Evolutionary conservation across 1,140 invertebrate genomes (phyloP), one percentile per base, ranked within the genome.

Genomic region (Brachionus sp.): DNA sequence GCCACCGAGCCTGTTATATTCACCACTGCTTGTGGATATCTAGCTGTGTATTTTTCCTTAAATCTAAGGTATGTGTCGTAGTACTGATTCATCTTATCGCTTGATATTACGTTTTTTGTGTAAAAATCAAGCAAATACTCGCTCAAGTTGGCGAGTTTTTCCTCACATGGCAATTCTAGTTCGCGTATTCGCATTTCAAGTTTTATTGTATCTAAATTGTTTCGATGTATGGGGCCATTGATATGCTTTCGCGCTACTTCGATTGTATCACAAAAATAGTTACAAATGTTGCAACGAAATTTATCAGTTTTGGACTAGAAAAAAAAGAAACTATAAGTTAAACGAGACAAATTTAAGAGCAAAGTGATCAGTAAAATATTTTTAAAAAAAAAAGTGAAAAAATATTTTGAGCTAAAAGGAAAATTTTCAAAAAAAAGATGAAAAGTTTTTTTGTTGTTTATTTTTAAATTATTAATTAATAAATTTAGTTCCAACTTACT

Each of bases 221-320:
- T 85, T 35, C 84, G 84, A 77, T 89, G 89, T 44, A 87, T 84
- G 9, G 68, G 84, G 78, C 88, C 87, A 66, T 85, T 85, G 25
- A 86, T 86, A 78, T 89, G 89, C 44, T 85, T 85, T 77, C 85
- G 80, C 78, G 86, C 86, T 70, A 88, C 85, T 50, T 84, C 82
- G 0, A 86, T 73, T 29, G 68, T 85, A 82, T 88, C 87, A 85
- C 88, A 87, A 83, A 89, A 88, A 85, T 88, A 89, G 13, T 89
- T 88, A 86, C 89, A 89, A 12, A 89, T 84, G 19, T 87, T 86
- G 85, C 89, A 89, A 83, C 86, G 88, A 84, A 85, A 89, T 53
- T 85, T 86, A 44, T 88, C 88, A 82, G 86, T 86, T 9, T 86
- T 86, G 84, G 62, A 80, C 64, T 82, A 35, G 35, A 29, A 84